Conservation (phyloP, 2,113 vertebrate species). For the Phrynocephalus versicolor region DNA sequence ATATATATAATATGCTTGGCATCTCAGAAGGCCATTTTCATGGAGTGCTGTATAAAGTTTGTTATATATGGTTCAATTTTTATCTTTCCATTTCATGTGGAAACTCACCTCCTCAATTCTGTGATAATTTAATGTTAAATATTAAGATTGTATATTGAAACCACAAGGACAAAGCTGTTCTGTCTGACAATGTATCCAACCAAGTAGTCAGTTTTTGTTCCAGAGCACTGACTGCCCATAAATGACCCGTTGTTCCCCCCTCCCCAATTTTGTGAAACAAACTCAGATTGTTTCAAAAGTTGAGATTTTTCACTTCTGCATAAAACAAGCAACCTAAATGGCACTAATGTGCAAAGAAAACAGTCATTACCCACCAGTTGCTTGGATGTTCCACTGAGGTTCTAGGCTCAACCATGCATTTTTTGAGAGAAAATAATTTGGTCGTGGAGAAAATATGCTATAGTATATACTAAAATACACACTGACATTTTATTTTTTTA, state of each 20-base stretch:
- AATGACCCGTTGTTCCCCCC: not conserved
- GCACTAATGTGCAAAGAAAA: too few relatives aligned
- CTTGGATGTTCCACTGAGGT: not conserved
- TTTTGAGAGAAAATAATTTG: not conserved
- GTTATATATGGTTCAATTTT: not conserved
- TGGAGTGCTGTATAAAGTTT: not conserved
- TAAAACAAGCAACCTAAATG: too few relatives aligned
- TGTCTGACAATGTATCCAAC: not conserved
- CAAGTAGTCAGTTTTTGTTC: not conserved
- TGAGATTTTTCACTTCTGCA: too few relatives aligned
- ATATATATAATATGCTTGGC: not conserved
- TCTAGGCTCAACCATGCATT: not conserved
- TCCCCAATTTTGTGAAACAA: too few relatives aligned
- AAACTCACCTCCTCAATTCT: not conserved
- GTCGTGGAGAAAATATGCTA: not conserved
- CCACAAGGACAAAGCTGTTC: not conserved
- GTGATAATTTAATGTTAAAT: not conserved
- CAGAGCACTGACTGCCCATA: not conserved
- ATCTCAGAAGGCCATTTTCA: not conserved
- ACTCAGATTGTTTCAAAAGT: too few relatives aligned
- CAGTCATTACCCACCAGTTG: too few relatives aligned
- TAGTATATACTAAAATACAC: not conserved
- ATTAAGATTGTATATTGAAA: not conserved
- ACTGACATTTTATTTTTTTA: not conserved
- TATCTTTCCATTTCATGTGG: not conserved